These are phyloP conservation scores for Mythimna pallens DNA, from an alignment of 2,888 invertebrate species.

Conservation along the genomic window DNA sequence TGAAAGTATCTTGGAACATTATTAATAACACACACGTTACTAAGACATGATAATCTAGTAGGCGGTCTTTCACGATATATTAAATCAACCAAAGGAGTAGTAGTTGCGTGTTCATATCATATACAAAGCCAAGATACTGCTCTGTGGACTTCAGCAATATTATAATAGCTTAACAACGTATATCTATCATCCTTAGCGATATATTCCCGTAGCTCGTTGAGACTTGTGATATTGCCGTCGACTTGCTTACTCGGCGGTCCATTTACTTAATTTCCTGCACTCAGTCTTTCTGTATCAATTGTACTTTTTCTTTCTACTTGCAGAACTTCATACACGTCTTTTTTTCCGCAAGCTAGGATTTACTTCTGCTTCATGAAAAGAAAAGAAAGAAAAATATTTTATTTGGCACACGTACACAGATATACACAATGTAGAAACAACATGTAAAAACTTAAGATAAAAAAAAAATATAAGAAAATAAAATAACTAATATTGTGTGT, in stretches of 20 bases:
- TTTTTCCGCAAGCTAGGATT: too few relatives aligned
- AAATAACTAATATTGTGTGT: too few relatives aligned
- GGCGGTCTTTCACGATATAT: not conserved
- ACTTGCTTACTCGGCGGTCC: constrained; percentile 23
- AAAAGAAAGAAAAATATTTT: too few relatives aligned
- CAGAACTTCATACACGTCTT: too few relatives aligned
- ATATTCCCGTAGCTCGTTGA: constrained; percentile 33
- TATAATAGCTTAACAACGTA: constrained; percentile 33
- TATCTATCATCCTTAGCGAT: constrained; percentile 36
- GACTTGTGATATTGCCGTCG: constrained; percentile 29
- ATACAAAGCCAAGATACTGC: constrained; percentile 27
- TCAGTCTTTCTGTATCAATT: constrained; percentile 16
- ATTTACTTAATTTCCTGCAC: constrained; percentile 46
- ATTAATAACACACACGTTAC: too few relatives aligned
- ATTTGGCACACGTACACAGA: too few relatives aligned
- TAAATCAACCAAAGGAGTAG: constrained; percentile 8
- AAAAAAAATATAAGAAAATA: too few relatives aligned
- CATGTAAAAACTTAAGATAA: too few relatives aligned
- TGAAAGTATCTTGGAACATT: too few relatives aligned
- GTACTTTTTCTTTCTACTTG: constrained; percentile 5
- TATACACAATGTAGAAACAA: too few relatives aligned
- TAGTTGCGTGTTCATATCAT: constrained; percentile 14
- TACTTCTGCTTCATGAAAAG: too few relatives aligned
- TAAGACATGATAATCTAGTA: not conserved
- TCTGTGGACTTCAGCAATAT: constrained; percentile 40